Evolutionary conservation across 2,797 vertebrate species (phyloP).

Genomic region (Myotis pilosus): DNA sequence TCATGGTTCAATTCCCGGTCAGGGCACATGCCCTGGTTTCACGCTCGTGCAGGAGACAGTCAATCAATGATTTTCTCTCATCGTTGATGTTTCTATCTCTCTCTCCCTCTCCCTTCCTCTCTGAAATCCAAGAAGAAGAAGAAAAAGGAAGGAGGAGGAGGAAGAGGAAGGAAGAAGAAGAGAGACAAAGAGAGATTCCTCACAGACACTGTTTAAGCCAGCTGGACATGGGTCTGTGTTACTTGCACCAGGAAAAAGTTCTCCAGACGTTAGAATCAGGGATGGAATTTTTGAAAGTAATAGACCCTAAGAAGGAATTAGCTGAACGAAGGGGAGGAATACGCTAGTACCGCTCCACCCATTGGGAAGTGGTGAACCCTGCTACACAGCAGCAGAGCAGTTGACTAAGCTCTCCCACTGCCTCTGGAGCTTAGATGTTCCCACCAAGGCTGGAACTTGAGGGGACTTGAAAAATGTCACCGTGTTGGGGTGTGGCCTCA

Average conservation of each 20-base stretch:
- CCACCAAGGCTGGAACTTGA: background rate
- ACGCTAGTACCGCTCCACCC: background rate
- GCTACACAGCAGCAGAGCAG: background rate
- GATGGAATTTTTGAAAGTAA: background rate
- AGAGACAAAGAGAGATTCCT: background rate
- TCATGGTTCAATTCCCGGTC: too few relatives aligned
- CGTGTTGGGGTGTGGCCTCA: background rate
- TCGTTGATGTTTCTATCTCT: too few relatives aligned
- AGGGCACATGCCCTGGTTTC: too few relatives aligned
- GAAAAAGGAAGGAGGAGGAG: too few relatives aligned
- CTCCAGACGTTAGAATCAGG: slow-evolving; percentile 18
- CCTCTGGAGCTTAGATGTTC: background rate
- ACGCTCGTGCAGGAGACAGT: too few relatives aligned
- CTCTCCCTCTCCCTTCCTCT: too few relatives aligned
- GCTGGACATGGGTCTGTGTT: background rate
- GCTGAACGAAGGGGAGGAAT: background rate
- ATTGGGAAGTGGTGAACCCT: background rate
- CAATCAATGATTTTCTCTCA: too few relatives aligned
- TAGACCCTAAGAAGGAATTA: background rate
- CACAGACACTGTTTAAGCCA: background rate
- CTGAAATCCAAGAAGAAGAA: background rate
- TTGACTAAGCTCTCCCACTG: background rate
- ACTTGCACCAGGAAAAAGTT: background rate
- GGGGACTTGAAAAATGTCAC: background rate
- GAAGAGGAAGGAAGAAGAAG: too few relatives aligned